Evolutionary conservation across 2,888 invertebrate species (phyloP).

Genomic region (Eristalis pertinax): DNA sequence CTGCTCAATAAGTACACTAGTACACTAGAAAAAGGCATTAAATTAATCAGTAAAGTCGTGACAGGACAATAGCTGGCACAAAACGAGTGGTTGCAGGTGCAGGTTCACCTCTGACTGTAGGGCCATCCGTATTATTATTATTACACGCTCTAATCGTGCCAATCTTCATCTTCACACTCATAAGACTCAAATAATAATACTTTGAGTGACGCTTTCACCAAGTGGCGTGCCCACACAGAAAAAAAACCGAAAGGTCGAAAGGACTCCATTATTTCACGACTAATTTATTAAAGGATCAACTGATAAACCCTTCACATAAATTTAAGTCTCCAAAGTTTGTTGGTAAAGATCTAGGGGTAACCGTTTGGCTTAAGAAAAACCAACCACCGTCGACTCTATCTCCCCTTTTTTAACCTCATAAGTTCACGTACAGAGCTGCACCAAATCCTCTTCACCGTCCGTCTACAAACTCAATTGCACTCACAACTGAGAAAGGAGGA

Average conservation of each 20-base stretch:
- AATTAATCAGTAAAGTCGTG: too few relatives aligned
- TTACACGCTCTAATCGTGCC: too few relatives aligned
- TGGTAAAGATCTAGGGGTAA: background rate
- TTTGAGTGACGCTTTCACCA: background rate
- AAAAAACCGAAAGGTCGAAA: background rate
- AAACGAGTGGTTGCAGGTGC: too few relatives aligned
- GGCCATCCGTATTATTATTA: too few relatives aligned
- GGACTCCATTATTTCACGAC: background rate
- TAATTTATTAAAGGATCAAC: constrained; percentile 26
- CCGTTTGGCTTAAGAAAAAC: background rate
- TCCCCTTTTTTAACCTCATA: background rate
- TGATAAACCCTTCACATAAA: constrained; percentile 32
- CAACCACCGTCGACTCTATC: background rate
- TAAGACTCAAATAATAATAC: background rate
- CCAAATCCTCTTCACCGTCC: background rate
- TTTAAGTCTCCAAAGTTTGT: constrained; percentile 8
- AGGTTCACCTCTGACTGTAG: too few relatives aligned
- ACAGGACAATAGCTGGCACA: too few relatives aligned
- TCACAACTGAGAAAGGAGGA: background rate
- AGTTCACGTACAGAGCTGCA: constrained; percentile 8
- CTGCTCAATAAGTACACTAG: too few relatives aligned
- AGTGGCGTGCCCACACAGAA: background rate
- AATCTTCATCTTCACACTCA: background rate
- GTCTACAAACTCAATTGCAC: constrained; percentile 6
- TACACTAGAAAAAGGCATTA: too few relatives aligned